Percentiles rank a stretch among this genome's conserved stretches.
phyloP scores from a whole-genome alignment of 2,888 invertebrate genomes.

The Amiota minor region DNA sequence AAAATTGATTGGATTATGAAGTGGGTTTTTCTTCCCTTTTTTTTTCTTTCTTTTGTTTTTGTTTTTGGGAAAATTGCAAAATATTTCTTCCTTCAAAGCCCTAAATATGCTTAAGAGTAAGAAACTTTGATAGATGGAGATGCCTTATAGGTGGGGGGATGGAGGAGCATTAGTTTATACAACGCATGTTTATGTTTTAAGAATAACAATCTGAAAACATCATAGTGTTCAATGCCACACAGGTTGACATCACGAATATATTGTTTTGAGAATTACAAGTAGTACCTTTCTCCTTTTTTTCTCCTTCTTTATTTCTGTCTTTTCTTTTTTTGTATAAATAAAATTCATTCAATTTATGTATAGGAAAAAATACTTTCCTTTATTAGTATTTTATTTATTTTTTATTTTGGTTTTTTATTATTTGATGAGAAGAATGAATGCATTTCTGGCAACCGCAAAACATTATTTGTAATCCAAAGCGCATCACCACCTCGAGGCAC shows the following conservation, averaged over 20 bases:
- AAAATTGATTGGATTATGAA: conserved; percentile 7
- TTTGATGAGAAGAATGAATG: conserved; percentile 47
- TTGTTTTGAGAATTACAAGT: neutral
- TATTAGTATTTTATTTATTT: conserved; percentile 49
- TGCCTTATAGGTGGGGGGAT: too few relatives aligned
- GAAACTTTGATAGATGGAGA: too few relatives aligned
- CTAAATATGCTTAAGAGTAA: too few relatives aligned
- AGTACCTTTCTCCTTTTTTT: neutral
- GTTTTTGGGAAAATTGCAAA: too few relatives aligned
- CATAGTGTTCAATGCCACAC: neutral
- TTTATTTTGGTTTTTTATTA: conserved; percentile 42
- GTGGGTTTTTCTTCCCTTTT: conserved; percentile 6
- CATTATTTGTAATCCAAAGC: conserved; percentile 38
- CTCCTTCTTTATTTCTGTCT: neutral
- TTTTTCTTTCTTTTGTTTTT: too few relatives aligned
- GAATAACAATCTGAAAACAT: too few relatives aligned
- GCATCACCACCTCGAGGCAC: neutral
- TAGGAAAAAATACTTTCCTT: conserved; percentile 38
- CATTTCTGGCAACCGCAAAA: conserved; percentile 61
- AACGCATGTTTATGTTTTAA: too few relatives aligned
- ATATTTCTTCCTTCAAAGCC: too few relatives aligned
- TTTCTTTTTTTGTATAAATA: neutral
- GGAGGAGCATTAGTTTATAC: too few relatives aligned
- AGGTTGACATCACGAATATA: conserved; percentile 12
- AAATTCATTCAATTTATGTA: conserved; percentile 16